These are phyloP conservation scores for Epizoanthus fatuus DNA, from an alignment of 92 coral and sea anemone genomes.

Conservation along the genomic window DNA sequence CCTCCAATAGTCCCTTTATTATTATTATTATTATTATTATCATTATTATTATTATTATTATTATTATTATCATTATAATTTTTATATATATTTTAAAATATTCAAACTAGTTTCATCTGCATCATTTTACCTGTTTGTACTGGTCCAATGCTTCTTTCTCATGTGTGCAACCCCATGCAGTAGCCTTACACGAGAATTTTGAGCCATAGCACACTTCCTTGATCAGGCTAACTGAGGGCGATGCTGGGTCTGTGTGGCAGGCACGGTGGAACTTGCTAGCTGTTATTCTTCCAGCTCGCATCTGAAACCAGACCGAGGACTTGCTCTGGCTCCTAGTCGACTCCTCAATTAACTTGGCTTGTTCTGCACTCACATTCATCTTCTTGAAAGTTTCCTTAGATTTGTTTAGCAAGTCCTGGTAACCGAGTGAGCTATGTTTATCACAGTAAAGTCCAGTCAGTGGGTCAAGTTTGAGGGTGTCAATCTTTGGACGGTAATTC, in stretches of 20 bases:
- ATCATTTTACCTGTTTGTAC: slow-evolving; percentile 24
- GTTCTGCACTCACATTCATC: slow-evolving; percentile 29
- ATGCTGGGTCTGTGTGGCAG: slow-evolving; percentile 64
- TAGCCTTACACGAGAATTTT: slow-evolving; percentile 42
- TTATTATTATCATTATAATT: no score
- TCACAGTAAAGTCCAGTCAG: slow-evolving; percentile 45
- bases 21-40: no score
- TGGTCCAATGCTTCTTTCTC: slow-evolving; percentile 60
- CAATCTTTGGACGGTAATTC: slow-evolving; percentile 55
- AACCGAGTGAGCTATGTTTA: slow-evolving; percentile 18
- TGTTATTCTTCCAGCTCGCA: slow-evolving; percentile 66
- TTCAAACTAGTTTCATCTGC: no score
- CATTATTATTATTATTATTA: no score
- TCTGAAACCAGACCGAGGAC: slow-evolving; percentile 56
- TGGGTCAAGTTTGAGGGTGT: slow-evolving; percentile 30
- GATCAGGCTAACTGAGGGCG: slow-evolving; percentile 66
- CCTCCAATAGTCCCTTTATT: no score
- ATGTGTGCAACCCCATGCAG: slow-evolving; percentile 70
- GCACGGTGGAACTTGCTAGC: slow-evolving; percentile 72
- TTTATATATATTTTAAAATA: no score
- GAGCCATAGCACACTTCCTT: slow-evolving; percentile 68
- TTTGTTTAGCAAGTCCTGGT: slow-evolving; percentile 53
- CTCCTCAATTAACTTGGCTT: slow-evolving; percentile 46
- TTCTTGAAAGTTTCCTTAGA: slow-evolving; percentile 34
- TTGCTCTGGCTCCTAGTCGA: slow-evolving; percentile 55